Evolutionary conservation across 2,888 invertebrate genomes (phyloP).

Genomic region (Ptychoptera albimana): DNA sequence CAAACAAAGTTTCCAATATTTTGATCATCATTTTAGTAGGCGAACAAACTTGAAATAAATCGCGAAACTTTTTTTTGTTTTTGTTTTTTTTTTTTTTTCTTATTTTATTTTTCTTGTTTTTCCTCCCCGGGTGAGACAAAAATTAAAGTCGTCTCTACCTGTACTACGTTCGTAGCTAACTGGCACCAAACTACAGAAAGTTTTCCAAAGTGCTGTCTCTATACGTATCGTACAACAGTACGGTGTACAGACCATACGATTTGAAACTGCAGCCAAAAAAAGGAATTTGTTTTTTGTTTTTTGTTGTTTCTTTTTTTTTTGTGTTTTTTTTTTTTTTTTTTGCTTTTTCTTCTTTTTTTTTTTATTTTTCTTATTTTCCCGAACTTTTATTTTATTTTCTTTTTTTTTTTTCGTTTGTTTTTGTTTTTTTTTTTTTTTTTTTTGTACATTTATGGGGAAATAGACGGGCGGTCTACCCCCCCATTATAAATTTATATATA

Average conservation of each 20-base stretch:
- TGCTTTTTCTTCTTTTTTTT: no score
- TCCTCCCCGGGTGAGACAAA: constrained; percentile 22
- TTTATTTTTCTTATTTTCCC: no score
- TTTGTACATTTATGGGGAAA: neutral
- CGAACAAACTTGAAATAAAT: constrained; percentile 14
- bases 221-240: constrained; percentile 14
- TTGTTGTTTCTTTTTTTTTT: no score
- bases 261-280: constrained; percentile 9
- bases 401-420: no score
- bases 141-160: constrained; percentile 33
- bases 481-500: no score
- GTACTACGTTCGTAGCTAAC: constrained; percentile 35
- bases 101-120: neutral
- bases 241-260: constrained; percentile 4
- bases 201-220: constrained; percentile 34
- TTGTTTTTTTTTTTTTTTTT: no score
- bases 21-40: constrained; percentile 14
- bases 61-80: constrained; percentile 12
- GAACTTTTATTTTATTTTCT: no score
- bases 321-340: no score
- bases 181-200: constrained; percentile 29
- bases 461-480: neutral
- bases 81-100: constrained; percentile 5
- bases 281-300: neutral
- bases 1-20: constrained; percentile 14